phyloP scores from a whole-genome alignment of 2,113 vertebrate genomes.

The Tauraco erythrolophus region DNA sequence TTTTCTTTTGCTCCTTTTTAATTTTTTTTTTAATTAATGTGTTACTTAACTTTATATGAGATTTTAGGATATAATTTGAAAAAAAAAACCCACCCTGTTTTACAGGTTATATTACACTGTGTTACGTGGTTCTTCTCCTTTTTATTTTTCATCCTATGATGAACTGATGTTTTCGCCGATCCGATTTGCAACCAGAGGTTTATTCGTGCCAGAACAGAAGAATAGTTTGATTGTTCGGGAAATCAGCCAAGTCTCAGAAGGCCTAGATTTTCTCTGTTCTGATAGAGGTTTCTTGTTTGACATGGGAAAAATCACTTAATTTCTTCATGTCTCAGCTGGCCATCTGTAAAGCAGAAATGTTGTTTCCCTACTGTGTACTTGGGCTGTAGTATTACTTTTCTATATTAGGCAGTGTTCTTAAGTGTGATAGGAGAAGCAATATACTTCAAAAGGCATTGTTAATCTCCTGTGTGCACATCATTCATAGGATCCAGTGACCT shows the following conservation, averaged over 20 bases:
- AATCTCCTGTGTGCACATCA: not conserved
- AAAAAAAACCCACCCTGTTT: not conserved
- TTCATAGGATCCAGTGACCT: not conserved
- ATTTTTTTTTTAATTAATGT: not conserved
- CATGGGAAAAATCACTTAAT: not conserved
- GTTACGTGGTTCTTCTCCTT: not conserved
- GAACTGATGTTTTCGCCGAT: conserved; percentile 26
- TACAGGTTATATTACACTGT: conserved; percentile 16
- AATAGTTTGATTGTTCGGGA: conserved; percentile 43
- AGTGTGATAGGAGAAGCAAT: conserved; percentile 28
- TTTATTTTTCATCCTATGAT: not conserved
- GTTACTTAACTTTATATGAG: conserved; percentile 25
- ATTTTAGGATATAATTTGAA: not conserved
- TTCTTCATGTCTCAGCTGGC: not conserved
- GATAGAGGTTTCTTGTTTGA: not conserved
- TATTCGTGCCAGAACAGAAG: conserved; percentile 21
- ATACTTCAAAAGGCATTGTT: conserved; percentile 42
- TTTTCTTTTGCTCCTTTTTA: not conserved
- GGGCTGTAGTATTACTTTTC: conserved; percentile 7
- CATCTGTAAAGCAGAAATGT: not conserved
- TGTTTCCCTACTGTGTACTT: conserved; percentile 18
- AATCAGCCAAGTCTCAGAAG: conserved; percentile 4
- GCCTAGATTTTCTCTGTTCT: conserved; percentile 1
- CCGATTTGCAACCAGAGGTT: conserved; percentile 14
- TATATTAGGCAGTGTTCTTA: not conserved